phyloP scores from a whole-genome alignment of 2,888 invertebrate species.

The Atrina japonica region DNA sequence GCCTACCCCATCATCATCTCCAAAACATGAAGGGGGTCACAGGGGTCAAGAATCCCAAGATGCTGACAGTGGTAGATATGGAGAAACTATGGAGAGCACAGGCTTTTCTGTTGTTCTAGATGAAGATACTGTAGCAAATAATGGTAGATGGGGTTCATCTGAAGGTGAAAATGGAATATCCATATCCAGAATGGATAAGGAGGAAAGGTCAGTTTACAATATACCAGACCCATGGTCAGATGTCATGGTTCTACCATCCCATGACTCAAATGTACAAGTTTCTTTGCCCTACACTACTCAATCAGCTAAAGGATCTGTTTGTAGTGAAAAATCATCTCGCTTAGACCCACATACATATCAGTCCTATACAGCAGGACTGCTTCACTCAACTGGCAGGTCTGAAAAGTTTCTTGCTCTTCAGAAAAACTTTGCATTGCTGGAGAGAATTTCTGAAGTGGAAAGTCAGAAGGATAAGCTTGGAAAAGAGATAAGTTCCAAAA shows the following conservation, averaged over 20 bases:
- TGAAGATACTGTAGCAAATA: neutral
- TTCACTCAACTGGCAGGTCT: conserved; percentile 86
- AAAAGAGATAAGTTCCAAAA: neutral
- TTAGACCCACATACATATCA: conserved; percentile 77
- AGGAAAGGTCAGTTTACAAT: neutral
- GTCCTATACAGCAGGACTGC: conserved; percentile 81
- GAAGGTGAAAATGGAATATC: neutral
- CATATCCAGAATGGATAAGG: too few relatives aligned
- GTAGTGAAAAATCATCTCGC: conserved; percentile 73
- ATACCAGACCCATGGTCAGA: conserved; percentile 36
- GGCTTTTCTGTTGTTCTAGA: too few relatives aligned
- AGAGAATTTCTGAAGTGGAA: conserved; percentile 87
- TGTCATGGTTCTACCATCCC: conserved; percentile 6
- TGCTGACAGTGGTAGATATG: neutral
- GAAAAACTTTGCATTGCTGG: conserved; percentile 91
- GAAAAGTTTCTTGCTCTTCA: conserved; percentile 92
- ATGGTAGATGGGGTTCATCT: conserved; percentile 5
- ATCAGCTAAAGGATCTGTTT: conserved; percentile 60
- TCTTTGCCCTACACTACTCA: neutral
- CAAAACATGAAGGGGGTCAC: conserved; percentile 14
- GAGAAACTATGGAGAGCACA: neutral
- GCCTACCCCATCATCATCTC: conserved; percentile 27
- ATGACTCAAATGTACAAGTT: neutral
- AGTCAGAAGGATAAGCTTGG: conserved; percentile 12
- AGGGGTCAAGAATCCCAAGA: neutral